These are phyloP conservation scores for Nasua narica DNA, from an alignment of 2,797 vertebrate species.

Conservation along the genomic window DNA sequence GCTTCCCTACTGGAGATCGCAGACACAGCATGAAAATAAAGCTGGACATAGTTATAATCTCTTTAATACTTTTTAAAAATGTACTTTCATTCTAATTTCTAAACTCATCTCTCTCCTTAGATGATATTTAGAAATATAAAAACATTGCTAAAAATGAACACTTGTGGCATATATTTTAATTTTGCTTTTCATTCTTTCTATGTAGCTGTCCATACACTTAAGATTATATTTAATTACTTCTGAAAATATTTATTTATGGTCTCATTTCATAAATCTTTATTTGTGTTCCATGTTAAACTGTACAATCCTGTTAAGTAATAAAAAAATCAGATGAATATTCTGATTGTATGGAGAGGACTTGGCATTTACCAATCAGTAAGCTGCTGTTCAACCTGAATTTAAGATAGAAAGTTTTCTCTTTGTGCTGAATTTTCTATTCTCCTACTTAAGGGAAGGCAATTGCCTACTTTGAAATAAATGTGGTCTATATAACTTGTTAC, in stretches of 20 bases:
- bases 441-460: background rate
- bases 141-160: background rate
- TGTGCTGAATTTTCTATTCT: background rate
- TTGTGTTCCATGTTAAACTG: background rate
- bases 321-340: background rate
- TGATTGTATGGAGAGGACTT: background rate
- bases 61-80: slow-evolving; percentile 52
- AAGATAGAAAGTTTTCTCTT: background rate
- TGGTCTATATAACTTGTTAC: background rate
- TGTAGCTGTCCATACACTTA: background rate
- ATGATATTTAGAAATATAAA: slow-evolving; percentile 19
- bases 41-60: slow-evolving; percentile 40
- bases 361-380: background rate
- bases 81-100: slow-evolving; percentile 28
- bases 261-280: background rate
- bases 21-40: slow-evolving; percentile 63
- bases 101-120: background rate
- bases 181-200: background rate
- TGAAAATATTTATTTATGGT: background rate
- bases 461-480: background rate
- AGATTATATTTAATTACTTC: background rate
- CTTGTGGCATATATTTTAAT: background rate
- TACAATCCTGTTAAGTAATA: background rate
- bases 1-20: slow-evolving; percentile 55
- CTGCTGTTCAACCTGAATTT: background rate